These are phyloP conservation scores for Seriola quinqueradiata DNA, from an alignment of 2,113 vertebrate species.

Conservation along the genomic window DNA sequence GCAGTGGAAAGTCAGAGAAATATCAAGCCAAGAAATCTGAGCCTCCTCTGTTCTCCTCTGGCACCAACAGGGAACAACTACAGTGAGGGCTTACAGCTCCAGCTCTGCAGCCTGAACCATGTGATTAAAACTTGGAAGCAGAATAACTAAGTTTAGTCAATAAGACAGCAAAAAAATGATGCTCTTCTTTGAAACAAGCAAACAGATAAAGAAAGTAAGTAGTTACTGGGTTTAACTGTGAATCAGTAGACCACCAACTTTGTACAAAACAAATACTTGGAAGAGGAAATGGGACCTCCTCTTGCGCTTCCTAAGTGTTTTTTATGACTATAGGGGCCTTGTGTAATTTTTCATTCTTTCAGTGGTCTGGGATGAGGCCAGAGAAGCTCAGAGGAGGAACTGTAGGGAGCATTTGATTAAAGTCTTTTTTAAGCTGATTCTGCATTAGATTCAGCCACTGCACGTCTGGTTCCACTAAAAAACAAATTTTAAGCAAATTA, in stretches of 20 bases:
- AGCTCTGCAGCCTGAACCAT: constrained; percentile 61
- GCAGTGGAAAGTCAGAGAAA: constrained; percentile 70
- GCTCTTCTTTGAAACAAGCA: constrained; percentile 1
- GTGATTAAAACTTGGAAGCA: constrained; percentile 61
- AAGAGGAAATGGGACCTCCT: constrained; percentile 62
- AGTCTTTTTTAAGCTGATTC: constrained; percentile 17
- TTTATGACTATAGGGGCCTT: constrained; percentile 53
- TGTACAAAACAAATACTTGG: constrained; percentile 43
- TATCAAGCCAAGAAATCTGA: constrained; percentile 73
- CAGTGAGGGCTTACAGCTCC: constrained; percentile 56
- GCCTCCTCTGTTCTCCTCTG: constrained; percentile 69
- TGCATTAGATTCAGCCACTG: constrained; percentile 2
- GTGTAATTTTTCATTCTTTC: constrained; percentile 63
- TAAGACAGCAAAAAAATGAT: constrained; percentile 1
- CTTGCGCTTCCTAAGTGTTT: constrained; percentile 36
- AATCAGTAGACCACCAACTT: constrained; percentile 56
- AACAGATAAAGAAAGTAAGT: neutral
- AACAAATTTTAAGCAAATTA: constrained; percentile 9
- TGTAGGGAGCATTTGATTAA: constrained; percentile 4
- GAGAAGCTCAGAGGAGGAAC: constrained; percentile 23
- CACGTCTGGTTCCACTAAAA: constrained; percentile 31
- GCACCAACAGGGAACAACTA: constrained; percentile 54
- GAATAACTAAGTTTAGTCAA: constrained; percentile 34
- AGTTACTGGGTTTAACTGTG: constrained; percentile 7
- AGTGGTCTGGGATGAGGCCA: constrained; percentile 61